Base-by-base conservation (phyloP, 2,113 vertebrate species). In the Tautogolabrus adspersus region DNA sequence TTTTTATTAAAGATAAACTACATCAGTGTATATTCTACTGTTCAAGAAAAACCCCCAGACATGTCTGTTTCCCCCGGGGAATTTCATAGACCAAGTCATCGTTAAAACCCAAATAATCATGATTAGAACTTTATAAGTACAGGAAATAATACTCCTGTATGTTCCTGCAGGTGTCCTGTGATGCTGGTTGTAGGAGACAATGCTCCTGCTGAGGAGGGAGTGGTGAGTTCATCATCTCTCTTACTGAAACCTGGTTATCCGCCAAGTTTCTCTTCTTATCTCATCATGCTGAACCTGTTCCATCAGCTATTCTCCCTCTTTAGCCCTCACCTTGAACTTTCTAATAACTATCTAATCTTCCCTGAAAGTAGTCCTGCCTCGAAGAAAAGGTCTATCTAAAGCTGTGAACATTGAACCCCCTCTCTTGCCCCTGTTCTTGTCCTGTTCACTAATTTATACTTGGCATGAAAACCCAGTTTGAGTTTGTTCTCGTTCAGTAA, bases 121-220 rank as follows among this genome's bases (percentile, higher is more conserved):
- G 1, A 34, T 34, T 34, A 46, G 44, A 44, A 44, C 42, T 44
- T 10, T 44, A 16, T 11, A 46, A 46, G 11, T 46, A 42, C 40
- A 10, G 40, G 11, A 42, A 42, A 42, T 2, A 42, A 42, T 42
- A 42, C 40, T 1, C 11, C 40, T 42, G 30, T 34, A 6, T 44
- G 11, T 30, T 52, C 2, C 62, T 56, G 46, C 82, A 99, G 98
- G 89, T 98, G 97, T 91, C 96, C 97, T 0, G 97, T 95, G 88
- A 98, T 99, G 97, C 91, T 99, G 91, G 98, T 99, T 26, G 98
- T 99, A 0, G 97, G 98, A 66, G 98, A 99, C 89, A 99, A 98
- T 0, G 96, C 96, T 0, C 97, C 97, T 0, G 97, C 97, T 0
- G 98, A 98, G 87, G 97, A 99, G 18, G 96, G 97, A 26, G 98